Base-by-base conservation (phyloP, 2,797 vertebrate genomes). In the Macropodus opercularis region DNA sequence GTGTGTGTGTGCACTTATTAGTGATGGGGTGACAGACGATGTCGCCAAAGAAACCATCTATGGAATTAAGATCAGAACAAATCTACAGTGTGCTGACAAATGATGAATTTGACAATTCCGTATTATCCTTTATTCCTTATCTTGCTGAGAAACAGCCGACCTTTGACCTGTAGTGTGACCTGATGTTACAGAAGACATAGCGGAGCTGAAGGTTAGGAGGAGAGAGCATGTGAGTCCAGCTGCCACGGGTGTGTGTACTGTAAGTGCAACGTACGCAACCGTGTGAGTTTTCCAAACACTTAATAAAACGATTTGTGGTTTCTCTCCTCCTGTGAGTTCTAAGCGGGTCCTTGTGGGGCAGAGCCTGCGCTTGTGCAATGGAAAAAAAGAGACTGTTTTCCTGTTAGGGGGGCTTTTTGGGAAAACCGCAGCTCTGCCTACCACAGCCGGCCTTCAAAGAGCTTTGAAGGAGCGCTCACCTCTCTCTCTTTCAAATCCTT, bases 271-370 rank as follows among this genome's bases (percentile, higher is more conserved):
- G 50, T 65, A 75, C 52, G 47, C 44, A 74, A 80, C 61, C 36
- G 38, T 69, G 68, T 2, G 49, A 78, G 58, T 69, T 72, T 85
- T 86, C 77, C 77, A 80, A 84, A 82, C 84, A 91, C 87, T 91
- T 92, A 87, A 90, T 92, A 90, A 90, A 91, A 87, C 79, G 48
- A 90, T 90, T 88, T 90, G 86, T 74, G 82, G 70, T 74, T 85
- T 75, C 38, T 70, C n/a, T 58, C 72, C 79, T 77, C 84, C 80
- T 59, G 66, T 13, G 68, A 90, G 85, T 90, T 91, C 88, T 91
- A 91, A 92, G 89, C 52, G 31, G 81, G 62, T 72, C 67, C 47
- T 58, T 80, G 80, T 63, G 78, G 82, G 79, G 77, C 71, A 79
- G 75, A 84, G 61, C 75, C 85, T 87, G 67, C 68, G 83, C 80